Evolutionary conservation across 2,113 vertebrate species (phyloP).

Genomic region (Callipepla squamata): DNA sequence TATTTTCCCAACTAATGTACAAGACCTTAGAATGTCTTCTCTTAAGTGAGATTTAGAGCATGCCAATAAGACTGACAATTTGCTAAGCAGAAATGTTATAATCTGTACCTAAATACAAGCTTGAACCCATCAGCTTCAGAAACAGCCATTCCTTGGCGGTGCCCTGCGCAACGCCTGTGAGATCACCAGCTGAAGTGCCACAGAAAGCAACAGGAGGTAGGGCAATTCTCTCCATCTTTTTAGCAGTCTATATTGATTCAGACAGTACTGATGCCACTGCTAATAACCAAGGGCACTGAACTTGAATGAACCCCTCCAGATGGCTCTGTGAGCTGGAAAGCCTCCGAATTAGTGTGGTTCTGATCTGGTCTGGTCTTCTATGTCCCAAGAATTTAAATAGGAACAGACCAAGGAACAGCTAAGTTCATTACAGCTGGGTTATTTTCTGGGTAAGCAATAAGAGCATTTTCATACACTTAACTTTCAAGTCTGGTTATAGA

Average conservation of each 20-base stretch:
- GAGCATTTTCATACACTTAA: not conserved
- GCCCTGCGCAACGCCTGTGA: not conserved
- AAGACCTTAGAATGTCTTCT: not conserved
- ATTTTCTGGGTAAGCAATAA: conserved; percentile 16
- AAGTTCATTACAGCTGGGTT: conserved; percentile 56
- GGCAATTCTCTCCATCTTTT: not conserved
- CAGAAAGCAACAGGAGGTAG: not conserved
- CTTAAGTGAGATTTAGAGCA: accelerated
- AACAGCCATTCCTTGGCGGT: not conserved
- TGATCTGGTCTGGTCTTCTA: conserved; percentile 37
- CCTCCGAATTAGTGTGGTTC: conserved; percentile 54
- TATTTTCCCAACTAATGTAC: not conserved
- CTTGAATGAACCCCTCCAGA: conserved; percentile 68
- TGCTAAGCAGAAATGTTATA: not conserved
- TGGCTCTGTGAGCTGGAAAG: conserved; percentile 60
- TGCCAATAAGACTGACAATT: not conserved
- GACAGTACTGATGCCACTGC: not conserved
- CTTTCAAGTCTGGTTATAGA: not conserved
- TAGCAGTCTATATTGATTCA: conserved; percentile 19
- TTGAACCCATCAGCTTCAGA: not conserved
- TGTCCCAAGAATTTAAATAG: conserved; percentile 45
- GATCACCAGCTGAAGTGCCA: not conserved
- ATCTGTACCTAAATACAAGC: not conserved
- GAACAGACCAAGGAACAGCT: conserved; percentile 28
- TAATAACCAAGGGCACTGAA: conserved; percentile 56